These are phyloP conservation scores for Drosophila repletoides DNA, from an alignment of 1,140 invertebrate species.

Conservation along the genomic window DNA sequence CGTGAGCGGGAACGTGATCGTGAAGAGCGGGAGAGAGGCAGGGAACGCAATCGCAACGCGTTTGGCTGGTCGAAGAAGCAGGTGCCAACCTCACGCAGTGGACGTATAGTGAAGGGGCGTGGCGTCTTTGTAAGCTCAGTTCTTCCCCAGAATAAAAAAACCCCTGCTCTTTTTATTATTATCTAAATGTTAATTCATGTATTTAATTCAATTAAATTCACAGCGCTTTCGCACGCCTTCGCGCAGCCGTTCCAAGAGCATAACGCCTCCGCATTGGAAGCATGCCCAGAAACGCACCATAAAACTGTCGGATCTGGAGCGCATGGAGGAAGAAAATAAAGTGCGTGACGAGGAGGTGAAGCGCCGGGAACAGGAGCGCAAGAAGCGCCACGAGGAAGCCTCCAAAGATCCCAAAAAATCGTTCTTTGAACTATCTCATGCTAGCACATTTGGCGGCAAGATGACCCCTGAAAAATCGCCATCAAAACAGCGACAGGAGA, in stretches of 20 bases:
- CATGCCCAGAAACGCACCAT: conserved; percentile 92
- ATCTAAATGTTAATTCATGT: too few species aligned
- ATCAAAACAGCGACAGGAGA: conserved; percentile 16
- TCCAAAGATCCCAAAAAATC: conserved; percentile 76
- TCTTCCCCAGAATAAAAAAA: too few species aligned
- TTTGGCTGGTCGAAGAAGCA: conserved; percentile 82
- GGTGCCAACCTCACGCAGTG: conserved; percentile 87
- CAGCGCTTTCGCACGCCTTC: conserved; percentile 94
- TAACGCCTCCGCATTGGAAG: conserved; percentile 94
- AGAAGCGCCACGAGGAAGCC: conserved; percentile 84
- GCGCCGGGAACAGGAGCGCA: conserved; percentile 84
- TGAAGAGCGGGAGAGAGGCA: conserved; percentile 63
- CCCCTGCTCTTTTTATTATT: too few species aligned
- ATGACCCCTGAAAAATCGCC: conserved; percentile 52
- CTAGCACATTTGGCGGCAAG: conserved; percentile 71
- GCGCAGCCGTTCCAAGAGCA: conserved; percentile 90
- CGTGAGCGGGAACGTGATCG: conserved; percentile 82
- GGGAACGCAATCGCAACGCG: conserved; percentile 69
- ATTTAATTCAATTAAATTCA: not conserved
- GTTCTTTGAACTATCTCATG: conserved; percentile 78
- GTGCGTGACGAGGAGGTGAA: conserved; percentile 86
- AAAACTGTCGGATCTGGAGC: conserved; percentile 91
- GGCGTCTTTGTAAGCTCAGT: conserved; percentile 90
- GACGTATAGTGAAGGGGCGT: conserved; percentile 93
- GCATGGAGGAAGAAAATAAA: conserved; percentile 86